A percentile compares a stretch with the other conserved stretches of the same genome.
These are phyloP conservation scores for Drosophila mimetica DNA, from an alignment of 2,888 invertebrate species.

Conservation along the genomic window DNA sequence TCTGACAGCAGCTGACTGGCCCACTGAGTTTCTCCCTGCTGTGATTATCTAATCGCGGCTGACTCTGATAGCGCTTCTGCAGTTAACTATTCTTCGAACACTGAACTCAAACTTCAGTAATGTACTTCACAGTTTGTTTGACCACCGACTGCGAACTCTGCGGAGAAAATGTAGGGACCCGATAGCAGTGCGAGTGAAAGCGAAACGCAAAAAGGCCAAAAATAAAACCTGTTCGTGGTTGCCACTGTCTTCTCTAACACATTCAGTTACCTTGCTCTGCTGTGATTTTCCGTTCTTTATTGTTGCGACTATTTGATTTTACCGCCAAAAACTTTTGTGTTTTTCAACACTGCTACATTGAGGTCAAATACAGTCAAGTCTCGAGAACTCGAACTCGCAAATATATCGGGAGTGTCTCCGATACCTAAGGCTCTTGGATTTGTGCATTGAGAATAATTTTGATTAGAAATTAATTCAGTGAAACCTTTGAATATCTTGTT, in stretches of 20 bases:
- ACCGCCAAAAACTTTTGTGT: neutral
- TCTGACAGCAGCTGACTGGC: conserved; percentile 63
- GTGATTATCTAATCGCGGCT: conserved; percentile 61
- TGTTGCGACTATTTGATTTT: neutral
- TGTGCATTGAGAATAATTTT: too few species aligned
- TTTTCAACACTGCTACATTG: neutral
- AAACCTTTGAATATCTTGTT: too few species aligned
- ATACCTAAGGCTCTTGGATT: too few species aligned
- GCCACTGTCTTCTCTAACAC: neutral
- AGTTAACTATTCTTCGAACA: neutral
- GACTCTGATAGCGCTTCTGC: neutral
- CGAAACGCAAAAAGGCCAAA: conserved; percentile 40
- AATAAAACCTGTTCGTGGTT: conserved; percentile 54
- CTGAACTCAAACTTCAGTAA: conserved; percentile 5
- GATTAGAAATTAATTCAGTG: too few species aligned
- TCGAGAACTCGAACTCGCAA: neutral
- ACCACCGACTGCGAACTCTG: neutral
- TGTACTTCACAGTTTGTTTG: neutral
- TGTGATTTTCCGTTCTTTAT: neutral
- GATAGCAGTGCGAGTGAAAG: conserved; percentile 13
- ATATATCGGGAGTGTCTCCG: too few species aligned
- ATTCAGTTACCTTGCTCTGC: neutral
- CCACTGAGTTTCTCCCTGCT: conserved; percentile 42
- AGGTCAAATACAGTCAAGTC: neutral
- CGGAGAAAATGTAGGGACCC: neutral